Percentiles rank a stretch among this genome's conserved stretches.
Evolutionary conservation across 1,140 invertebrate species (phyloP).

Genomic region (Scaptodrosophila lebanonensis): DNA sequence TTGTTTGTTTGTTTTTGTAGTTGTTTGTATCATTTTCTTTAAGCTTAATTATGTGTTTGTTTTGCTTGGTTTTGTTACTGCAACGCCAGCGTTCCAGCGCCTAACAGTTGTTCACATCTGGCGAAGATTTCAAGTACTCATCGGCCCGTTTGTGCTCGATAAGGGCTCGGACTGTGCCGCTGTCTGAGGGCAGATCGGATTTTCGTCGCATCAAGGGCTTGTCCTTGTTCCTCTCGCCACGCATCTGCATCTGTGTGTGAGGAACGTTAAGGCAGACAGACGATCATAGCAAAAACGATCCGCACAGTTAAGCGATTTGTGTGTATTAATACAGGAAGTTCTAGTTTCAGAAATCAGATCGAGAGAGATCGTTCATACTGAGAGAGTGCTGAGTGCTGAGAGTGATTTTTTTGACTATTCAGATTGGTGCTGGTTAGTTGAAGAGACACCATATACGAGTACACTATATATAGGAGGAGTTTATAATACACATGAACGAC

Average conservation of each 20-base stretch:
- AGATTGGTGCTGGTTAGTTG: too few relatives aligned
- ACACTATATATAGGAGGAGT: too few relatives aligned
- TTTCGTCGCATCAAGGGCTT: constrained; percentile 94
- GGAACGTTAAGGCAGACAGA: constrained; percentile 38
- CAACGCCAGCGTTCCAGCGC: constrained; percentile 20
- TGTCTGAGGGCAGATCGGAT: constrained; percentile 95
- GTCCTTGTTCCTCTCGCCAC: constrained; percentile 82
- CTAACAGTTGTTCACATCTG: constrained; percentile 79
- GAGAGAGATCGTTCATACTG: too few relatives aligned
- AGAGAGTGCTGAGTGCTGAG: too few relatives aligned
- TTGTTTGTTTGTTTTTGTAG: too few relatives aligned
- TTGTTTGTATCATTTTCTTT: constrained; percentile 10
- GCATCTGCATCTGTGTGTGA: constrained; percentile 59
- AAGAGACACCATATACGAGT: too few relatives aligned
- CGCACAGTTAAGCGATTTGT: too few relatives aligned
- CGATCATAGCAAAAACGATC: neutral
- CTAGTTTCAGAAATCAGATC: too few relatives aligned
- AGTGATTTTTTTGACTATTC: too few relatives aligned
- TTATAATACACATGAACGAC: too few relatives aligned
- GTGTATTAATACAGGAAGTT: too few relatives aligned
- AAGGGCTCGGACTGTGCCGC: constrained; percentile 91
- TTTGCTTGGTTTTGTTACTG: constrained; percentile 6
- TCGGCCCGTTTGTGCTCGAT: constrained; percentile 95
- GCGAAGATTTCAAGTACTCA: constrained; percentile 87
- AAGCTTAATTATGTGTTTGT: neutral